Conservation (phyloP, 2,113 vertebrate genomes). For the Steatornis caripensis region DNA sequence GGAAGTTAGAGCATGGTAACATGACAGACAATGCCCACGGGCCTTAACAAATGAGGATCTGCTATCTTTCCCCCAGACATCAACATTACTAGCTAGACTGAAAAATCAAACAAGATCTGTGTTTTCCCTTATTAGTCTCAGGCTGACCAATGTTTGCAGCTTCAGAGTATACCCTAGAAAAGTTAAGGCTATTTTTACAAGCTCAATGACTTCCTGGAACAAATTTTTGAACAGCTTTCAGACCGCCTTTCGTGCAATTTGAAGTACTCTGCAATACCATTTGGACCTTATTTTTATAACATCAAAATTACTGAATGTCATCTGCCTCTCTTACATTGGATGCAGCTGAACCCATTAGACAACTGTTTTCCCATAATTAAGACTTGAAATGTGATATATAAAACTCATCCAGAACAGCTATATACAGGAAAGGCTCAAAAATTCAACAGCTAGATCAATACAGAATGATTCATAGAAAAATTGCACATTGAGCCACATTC, state of each 20-base stretch:
- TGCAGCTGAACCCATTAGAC: background rate
- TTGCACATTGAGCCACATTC: background rate
- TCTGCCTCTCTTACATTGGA: background rate
- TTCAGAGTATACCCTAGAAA: background rate
- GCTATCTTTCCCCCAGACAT: background rate
- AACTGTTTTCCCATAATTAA: conserved; percentile 3
- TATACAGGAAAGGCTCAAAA: background rate
- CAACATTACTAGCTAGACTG: background rate
- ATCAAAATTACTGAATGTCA: background rate
- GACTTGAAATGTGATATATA: background rate
- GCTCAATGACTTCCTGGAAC: background rate
- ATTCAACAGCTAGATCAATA: background rate
- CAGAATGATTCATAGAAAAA: background rate
- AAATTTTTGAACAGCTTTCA: conserved; percentile 27
- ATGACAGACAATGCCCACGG: background rate
- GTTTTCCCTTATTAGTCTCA: background rate
- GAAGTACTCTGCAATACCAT: background rate
- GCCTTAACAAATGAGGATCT: background rate
- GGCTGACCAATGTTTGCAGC: background rate
- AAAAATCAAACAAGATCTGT: background rate
- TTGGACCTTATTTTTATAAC: conserved; percentile 10
- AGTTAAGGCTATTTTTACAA: conserved; percentile 21
- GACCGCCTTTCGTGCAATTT: background rate
- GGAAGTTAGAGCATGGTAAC: background rate
- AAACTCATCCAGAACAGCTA: background rate